Evolutionary conservation across 2,888 invertebrate species (phyloP), one percentile per base, ranked within the genome.

Genomic region (Tachystola acroxantha): DNA sequence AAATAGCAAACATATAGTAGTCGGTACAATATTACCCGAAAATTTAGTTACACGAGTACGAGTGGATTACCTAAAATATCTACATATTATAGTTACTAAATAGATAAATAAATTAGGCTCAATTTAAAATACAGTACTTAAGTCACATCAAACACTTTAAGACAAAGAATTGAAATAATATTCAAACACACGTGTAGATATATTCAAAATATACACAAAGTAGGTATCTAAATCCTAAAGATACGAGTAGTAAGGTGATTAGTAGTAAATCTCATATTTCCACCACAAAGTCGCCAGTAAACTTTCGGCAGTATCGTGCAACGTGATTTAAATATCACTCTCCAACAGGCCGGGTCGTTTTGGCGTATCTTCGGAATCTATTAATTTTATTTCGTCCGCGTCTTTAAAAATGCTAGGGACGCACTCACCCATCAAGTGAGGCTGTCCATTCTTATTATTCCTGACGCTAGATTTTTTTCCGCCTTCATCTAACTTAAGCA

Each of bases 241-340:
- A 16, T 6, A 16, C 7, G 7, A 20, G 20, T 7, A 20, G 20
- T 7, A 7, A 29, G 13, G 9, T 13, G 7, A 13, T 5, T n/a
- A 12, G n/a, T n/a, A n/a, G n/a, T n/a, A n/a, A n/a, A n/a, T 22
- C 22, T 12, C 20, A 11, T n/a, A 10, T 29, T n/a, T 7, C 6
- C 3, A 10, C 7, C 9, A 9, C 32, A 11, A 7, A 12, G 11
- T 11, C 31, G 16, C 22, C 28, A 16, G 41, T 20, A 26, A 25
- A 42, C 36, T 25, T 34, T 29, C 30, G 38, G 44, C 40, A 39
- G 45, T 45, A 39, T 41, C 31, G 25, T 34, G 32, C n/a, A n/a
- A n/a, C n/a, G n/a, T n/a, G n/a, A n/a, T 56, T 74, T 67, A 86
- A 42, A 86, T 85, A 54, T 85, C 82, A 56, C 84, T 86, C 47